Evolutionary conservation across 2,888 invertebrate species (phyloP), one percentile per base, ranked within the genome.

Genomic region (Drosophila kambysellisi): DNA sequence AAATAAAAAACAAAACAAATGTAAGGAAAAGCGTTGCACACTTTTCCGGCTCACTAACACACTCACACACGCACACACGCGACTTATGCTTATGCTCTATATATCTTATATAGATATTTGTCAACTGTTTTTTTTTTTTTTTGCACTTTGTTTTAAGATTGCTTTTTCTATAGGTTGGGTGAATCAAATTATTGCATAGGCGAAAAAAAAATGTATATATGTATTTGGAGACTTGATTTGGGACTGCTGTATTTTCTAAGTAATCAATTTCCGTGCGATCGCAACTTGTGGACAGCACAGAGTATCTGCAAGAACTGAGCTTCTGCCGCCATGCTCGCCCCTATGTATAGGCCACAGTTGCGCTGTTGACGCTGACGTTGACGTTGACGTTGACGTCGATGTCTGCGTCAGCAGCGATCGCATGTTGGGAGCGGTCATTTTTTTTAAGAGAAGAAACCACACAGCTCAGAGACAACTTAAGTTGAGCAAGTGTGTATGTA

Each of bases 241-340:
- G 39, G 43, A 29, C 50, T 57, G 51, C 25, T 64, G n/a, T 37
- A 6, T 30, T n/a, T 48, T 39, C 54, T 37, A 41, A 46, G 43
- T 68, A 65, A 43, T 60, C 30, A 41, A 8, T 56, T 30, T n/a
- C 11, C 7, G 41, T 57, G 43, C 59, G 61, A 59, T 64, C 57
- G 60, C 12, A 62, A 66, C 82, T 82, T 87, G 83, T 89, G 79
- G 58, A 84, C 90, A 77, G 80, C 74, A 78, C 79, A 82, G 83
- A 84, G 88, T 89, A 78, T 79, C 81, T 87, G 83, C 82, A 85
- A 89, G 85, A 90, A 91, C 91, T 91, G 90, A 91, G 81, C 77
- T 80, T 63, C 82, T 78, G 70, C 46, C 65, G 65, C 74, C 43
- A 69, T 76, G 76, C 67, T 79, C 79, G 74, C 73, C 76, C 58